phyloP scores from a whole-genome alignment of 1,140 invertebrate species.

The Drosophila dunni region DNA sequence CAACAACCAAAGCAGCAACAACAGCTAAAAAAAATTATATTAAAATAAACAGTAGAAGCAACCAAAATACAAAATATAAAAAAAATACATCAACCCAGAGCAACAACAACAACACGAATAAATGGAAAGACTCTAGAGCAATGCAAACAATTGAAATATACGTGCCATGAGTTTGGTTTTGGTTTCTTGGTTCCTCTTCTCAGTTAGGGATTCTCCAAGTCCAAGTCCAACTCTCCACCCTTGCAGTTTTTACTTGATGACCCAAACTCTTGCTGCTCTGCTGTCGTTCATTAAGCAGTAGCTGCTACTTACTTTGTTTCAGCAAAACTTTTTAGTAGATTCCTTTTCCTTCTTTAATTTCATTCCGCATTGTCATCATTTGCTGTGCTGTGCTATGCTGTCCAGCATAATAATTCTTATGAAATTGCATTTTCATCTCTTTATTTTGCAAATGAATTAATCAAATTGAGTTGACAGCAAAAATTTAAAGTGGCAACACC shows the following conservation, averaged over 20 bases:
- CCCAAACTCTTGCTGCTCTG: neutral
- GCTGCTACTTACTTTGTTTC: constrained; percentile 33
- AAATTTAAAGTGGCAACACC: neutral
- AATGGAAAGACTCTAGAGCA: constrained; percentile 41
- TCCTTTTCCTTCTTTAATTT: constrained; percentile 25
- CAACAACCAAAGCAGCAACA: constrained; percentile 34
- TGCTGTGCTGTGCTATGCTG: constrained; percentile 34
- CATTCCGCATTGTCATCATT: constrained; percentile 34
- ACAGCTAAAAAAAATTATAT: constrained; percentile 68
- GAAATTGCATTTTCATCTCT: constrained; percentile 26
- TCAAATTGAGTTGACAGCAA: constrained; percentile 16
- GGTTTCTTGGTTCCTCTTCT: constrained; percentile 46
- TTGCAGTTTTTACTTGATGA: neutral
- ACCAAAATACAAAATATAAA: constrained; percentile 5
- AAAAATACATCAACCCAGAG: constrained; percentile 23
- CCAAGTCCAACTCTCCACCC: constrained; percentile 2
- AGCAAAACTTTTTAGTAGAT: neutral
- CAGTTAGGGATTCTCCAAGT: constrained; percentile 9
- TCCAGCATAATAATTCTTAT: constrained; percentile 33
- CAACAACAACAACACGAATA: constrained; percentile 19
- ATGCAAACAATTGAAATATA: constrained; percentile 78
- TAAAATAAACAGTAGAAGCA: constrained; percentile 68
- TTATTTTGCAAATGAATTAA: constrained; percentile 22
- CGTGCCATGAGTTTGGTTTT: constrained; percentile 65
- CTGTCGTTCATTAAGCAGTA: constrained; percentile 32